Base-by-base conservation (phyloP, 92 coral and sea anemone species). In the Plumapathes pennacea region DNA sequence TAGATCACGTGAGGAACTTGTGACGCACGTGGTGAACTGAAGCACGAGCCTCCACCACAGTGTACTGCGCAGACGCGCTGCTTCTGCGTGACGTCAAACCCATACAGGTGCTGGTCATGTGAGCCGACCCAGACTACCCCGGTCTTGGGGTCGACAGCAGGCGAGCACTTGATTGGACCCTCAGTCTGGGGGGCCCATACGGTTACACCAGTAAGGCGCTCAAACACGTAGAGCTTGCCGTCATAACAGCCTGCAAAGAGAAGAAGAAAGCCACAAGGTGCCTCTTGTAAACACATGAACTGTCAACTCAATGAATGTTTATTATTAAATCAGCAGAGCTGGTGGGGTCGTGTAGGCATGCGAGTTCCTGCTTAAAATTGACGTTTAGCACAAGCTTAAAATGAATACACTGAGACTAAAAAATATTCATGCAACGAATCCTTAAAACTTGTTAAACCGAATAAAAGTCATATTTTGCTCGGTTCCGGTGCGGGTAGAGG, bases 91-190 rank as follows among this genome's bases (percentile, higher is more conserved):
- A 85, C 50, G 66, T 92, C 94, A 19, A 92, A 77, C 9, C 78
- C 83, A 40, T 92, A 92, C 17, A 88, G 31, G 53, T 54, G 62
- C 19, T 82, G 89, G 42, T 92, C 98, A 66, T 92, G 98, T 60
- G 98, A 92, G 50, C 98, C 98, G 17, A 84, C 71, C 98, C 98
- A 92, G 45, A 76, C 86, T 21, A 81, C 52, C 43, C 98, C 96
- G 30, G 98, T 80, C 33, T 71, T 69, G 29, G 82, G 41, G 69
- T 92, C 98, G 48, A 84, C 58, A 62, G 77, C 72, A 10, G 98
- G 96, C 14, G 96, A 92, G 33, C 96, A 80, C 69, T 92, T 92
- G 33, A 92, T 87, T 1, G 77, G 83, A 26, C 85, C 94, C 2
- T 75, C 74, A 11, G 98, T 92, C 53, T 84, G 77, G 53, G 71